A percentile compares a stretch with the other conserved stretches of the same genome.
Evolutionary conservation across 1,140 invertebrate genomes (phyloP).

Genomic region (Oedothorax gibbosus): DNA sequence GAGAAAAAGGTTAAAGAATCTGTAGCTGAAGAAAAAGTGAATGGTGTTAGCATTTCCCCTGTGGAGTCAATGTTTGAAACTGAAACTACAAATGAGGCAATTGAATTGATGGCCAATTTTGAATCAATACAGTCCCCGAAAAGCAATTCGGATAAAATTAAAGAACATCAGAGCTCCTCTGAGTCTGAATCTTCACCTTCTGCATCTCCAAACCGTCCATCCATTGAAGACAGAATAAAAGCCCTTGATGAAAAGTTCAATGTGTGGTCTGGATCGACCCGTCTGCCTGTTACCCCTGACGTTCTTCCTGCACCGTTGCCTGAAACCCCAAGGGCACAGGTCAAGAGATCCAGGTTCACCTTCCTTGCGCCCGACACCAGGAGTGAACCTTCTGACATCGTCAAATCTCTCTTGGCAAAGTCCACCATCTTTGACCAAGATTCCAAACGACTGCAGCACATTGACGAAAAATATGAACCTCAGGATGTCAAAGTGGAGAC

Average conservation of each 20-base stretch:
- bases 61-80: constrained; percentile 40
- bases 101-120: constrained; percentile 24
- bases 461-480: constrained; percentile 87
- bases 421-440: constrained; percentile 96
- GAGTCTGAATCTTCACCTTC: constrained; percentile 67
- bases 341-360: constrained; percentile 65
- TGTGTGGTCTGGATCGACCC: constrained; percentile 77
- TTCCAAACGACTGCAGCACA: constrained; percentile 88
- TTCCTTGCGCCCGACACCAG: constrained; percentile 45
- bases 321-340: constrained; percentile 73
- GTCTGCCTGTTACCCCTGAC: constrained; percentile 56
- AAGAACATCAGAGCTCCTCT: constrained; percentile 64
- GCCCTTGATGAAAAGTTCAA: constrained; percentile 92
- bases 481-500: constrained; percentile 67
- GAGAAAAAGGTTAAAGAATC: constrained; percentile 50
- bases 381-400: constrained; percentile 88
- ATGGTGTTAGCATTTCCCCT: constrained; percentile 32
- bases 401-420: constrained; percentile 90
- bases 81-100: constrained; percentile 15
- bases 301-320: constrained; percentile 56
- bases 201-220: constrained; percentile 66
- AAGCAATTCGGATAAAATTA: constrained; percentile 34
- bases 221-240: constrained; percentile 87
- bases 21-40: constrained; percentile 37
- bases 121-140: constrained; percentile 55